Conservation (phyloP, 1,140 invertebrate genomes). For the Pogonognathellus flavescens region DNA sequence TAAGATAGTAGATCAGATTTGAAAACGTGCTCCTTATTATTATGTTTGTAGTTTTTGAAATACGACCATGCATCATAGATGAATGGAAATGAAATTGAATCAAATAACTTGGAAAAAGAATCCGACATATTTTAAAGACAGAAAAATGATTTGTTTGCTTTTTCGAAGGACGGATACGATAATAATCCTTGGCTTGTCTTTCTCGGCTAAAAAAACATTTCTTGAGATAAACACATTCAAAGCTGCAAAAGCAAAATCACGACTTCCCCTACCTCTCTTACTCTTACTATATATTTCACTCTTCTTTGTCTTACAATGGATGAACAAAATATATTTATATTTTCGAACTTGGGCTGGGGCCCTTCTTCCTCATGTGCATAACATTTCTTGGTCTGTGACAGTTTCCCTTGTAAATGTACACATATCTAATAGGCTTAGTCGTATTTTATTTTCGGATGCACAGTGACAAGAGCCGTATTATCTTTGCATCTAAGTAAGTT, state of each 20-base stretch:
- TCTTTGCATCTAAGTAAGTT: conserved; percentile 13
- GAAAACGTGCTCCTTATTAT: conserved; percentile 41
- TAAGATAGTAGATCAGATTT: conserved; percentile 11
- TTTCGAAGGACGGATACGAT: conserved; percentile 28
- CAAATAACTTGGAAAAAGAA: conserved; percentile 49
- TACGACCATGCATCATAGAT: conserved; percentile 45
- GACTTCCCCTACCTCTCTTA: conserved; percentile 14
- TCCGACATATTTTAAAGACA: conserved; percentile 49
- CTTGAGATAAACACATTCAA: conserved; percentile 12
- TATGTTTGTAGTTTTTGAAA: conserved; percentile 41
- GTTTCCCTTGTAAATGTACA: neutral
- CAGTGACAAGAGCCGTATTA: conserved; percentile 36
- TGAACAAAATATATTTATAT: neutral
- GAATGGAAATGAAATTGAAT: conserved; percentile 50
- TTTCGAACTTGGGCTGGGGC: neutral
- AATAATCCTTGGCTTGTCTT: conserved; percentile 45
- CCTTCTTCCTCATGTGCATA: neutral
- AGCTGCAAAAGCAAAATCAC: conserved; percentile 21
- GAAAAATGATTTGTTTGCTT: conserved; percentile 50
- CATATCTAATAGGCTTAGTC: conserved; percentile 9
- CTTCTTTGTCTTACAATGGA: conserved; percentile 5
- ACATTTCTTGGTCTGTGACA: neutral
- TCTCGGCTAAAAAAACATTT: conserved; percentile 32
- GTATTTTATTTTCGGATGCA: conserved; percentile 36
- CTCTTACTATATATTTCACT: conserved; percentile 21